These are phyloP conservation scores for Amblyjoppa proteus DNA, from an alignment of 2,888 invertebrate species.

Conservation along the genomic window DNA sequence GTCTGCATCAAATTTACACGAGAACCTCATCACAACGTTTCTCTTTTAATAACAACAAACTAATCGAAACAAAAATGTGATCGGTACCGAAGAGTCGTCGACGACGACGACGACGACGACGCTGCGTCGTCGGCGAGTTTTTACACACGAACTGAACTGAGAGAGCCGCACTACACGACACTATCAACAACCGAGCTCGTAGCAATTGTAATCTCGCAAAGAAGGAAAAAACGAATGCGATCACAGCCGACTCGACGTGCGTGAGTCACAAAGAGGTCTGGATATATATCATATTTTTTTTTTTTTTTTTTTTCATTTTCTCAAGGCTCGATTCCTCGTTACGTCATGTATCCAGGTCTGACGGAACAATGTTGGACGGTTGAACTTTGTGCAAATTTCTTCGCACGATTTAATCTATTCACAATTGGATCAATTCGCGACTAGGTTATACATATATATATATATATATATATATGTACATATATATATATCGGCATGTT, in stretches of 20 bases:
- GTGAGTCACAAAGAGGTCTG: background rate
- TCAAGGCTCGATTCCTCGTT: conserved; percentile 29
- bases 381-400: background rate
- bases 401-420: background rate
- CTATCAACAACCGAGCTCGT: background rate
- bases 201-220: background rate
- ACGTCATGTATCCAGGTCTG: background rate
- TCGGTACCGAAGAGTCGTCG: background rate
- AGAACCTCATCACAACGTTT: conserved; percentile 24
- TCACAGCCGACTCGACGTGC: background rate
- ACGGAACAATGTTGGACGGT: background rate
- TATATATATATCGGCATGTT: background rate
- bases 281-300: background rate
- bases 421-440: background rate
- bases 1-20: conserved; percentile 75
- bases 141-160: background rate
- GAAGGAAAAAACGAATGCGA: background rate
- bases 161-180: background rate
- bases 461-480: background rate
- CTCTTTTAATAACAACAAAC: background rate
- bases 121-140: background rate
- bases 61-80: background rate
- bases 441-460: background rate
- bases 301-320: background rate
- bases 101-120: background rate